Evolutionary conservation across 2,113 vertebrate species (phyloP), one percentile per base, ranked within the genome.

Genomic region (Eudyptes chrysolophus): DNA sequence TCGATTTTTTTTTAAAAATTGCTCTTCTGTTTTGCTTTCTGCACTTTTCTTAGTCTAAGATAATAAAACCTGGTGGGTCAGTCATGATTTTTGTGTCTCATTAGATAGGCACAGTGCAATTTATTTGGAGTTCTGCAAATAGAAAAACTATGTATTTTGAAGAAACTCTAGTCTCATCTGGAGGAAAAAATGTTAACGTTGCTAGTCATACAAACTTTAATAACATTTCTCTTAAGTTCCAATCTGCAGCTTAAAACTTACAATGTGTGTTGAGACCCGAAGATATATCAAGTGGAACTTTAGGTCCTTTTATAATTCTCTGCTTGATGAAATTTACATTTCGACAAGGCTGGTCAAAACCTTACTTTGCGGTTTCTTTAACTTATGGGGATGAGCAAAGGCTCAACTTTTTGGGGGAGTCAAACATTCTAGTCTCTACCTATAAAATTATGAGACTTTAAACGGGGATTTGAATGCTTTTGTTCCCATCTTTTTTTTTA

Each of bases 261-360:
- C 0, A 51, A 14, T 51, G 6, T 2, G 1, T 49, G 14, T 62
- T 82, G 86, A 94, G 69, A 83, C 49, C 65, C 0, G 0, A 70
- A 70, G 32, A 32, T 58, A 20, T 5, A 52, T 38, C 27, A 77
- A 46, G 10, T 51, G 20, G 38, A 77, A 62, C 16, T 70, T 78
- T 10, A 75, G 7, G 27, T 69, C 26, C 42, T 36, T 92, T 34
- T 62, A 2, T 75, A 36, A 19, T 80, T 80, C 12, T 24, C 42
- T 89, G 10, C 65, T 46, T 87, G 25, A 54, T 62, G 44, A 42
- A 77, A 62, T 57, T 70, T 34, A 32, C 7, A 7, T 80, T 86
- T 92, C 1, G 0, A 13, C 25, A 49, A 75, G n/a, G 25, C 51
- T 68, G n/a, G 11, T 86, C 32, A 36, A 8, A 70, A 75, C 17